Base-by-base conservation (phyloP, 2,888 invertebrate species). In the Drosophila mimetica region DNA sequence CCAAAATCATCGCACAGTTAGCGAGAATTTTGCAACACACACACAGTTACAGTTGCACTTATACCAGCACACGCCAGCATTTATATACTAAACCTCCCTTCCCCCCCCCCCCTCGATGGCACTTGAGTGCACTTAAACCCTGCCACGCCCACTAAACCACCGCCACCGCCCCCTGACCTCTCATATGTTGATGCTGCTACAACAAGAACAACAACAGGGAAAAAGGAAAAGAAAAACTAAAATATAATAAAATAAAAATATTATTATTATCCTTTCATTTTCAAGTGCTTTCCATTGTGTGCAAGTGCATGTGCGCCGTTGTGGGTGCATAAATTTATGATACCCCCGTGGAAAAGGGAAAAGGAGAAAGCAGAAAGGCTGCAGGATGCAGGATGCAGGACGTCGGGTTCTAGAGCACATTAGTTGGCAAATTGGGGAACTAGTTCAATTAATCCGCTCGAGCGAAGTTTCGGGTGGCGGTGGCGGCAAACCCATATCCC, bases 221-320 rank as follows among this genome's bases (percentile, higher is more conserved):
- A 22, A 47, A 13, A 39, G 14, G 22, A 60, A 34, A 22, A 14
- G 47, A 36, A 32, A 64, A 65, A 65, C 65, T 65, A 65, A 65
- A 65, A 64, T 64, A 64, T 64, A 64, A 64, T 64, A 61, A 53
- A 70, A 60, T 69, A 71, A 69, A 69, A 69, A 71, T 70, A 61
- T 70, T 70, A 70, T 69, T 69, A 69, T 70, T 71, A 70, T 70
- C 72, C 69, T 70, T 70, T 71, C 72, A 61, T 71, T 70, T 76
- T 71, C 66, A 66, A 80, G 79, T 46, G 57, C 64, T 63, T 67
- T 64, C 65, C 69, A 82, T 76, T 82, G 74, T 39, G 64, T 32
- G 42, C 37, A 36, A 58, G 64, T 20, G 25, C 11, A 22, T 14
- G 9, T 16, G 42, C 48, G 30, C 18, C 42, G 25, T 28, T 16